Base-by-base conservation (phyloP, 1,140 invertebrate genomes). In the Drosophila simulans region DNA sequence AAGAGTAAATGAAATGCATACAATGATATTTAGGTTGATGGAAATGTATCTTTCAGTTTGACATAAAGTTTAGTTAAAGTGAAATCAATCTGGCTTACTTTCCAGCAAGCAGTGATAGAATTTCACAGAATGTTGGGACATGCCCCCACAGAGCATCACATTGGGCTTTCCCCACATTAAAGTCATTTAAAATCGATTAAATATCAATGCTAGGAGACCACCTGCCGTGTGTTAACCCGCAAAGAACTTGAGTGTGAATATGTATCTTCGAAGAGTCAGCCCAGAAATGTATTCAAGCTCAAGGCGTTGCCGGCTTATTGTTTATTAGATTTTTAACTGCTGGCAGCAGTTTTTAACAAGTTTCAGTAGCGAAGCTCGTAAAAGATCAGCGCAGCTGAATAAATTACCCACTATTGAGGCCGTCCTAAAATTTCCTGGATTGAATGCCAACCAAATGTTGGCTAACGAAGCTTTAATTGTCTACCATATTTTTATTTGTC, bases 111-210 rank as follows among this genome's bases (percentile, higher is more conserved):
- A 5, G 8, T 27, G 34, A 17, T 37, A 10, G 17, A 2, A 25
- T 57, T 17, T 25, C 8, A 22, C 22, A 34, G 22, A 20, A 15
- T n/a, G 42, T 25, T 1, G 20, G 13, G 57, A 31, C 40, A 75
- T 65, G 62, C 76, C 78, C 63, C 49, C 57, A 46, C 45, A 39
- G 22, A 54, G 53, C 48, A 56, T 51, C 45, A 49, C 55, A 31
- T 55, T 57, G 45, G 68, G 40, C 54, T 76, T 49, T 58, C 49
- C 37, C 53, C 62, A 42, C 49, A 68, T 76, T 76, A 76, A 37
- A 75, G 60, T 68, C 80, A 88, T 86, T 82, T 88, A 86, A 86
- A 86, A 86, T 82, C 82, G 74, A 86, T 86, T 86, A 79, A 88
- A 86, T 78, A 79, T 76, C 83, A 59, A 70, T 83, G 69, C 49